phyloP scores from a whole-genome alignment of 2,797 vertebrate genomes.

The Anniella stebbinsi region DNA sequence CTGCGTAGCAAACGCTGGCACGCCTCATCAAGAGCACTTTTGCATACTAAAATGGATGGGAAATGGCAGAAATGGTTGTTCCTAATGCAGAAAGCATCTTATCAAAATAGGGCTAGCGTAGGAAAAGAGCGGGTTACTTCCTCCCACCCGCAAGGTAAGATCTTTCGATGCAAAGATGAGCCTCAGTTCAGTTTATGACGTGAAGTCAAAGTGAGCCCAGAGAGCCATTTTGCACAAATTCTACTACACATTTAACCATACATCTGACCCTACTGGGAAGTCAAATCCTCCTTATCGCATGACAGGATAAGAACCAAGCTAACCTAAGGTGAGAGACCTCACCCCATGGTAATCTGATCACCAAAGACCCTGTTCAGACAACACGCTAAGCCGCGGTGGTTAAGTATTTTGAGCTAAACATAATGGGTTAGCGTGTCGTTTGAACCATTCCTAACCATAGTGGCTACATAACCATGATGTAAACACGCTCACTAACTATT shows the following conservation, averaged over 20 bases:
- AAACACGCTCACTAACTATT: no score
- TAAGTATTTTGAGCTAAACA: no score
- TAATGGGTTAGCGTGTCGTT: no score
- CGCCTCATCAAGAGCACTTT: slow-evolving; percentile 59
- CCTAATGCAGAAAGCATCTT: slow-evolving; percentile 62
- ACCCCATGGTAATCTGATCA: background rate
- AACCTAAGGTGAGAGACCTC: background rate
- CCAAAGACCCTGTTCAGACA: no score
- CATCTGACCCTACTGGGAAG: background rate
- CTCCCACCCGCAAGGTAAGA: slow-evolving; percentile 27
- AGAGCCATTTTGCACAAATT: background rate
- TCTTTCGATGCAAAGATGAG: slow-evolving; percentile 60
- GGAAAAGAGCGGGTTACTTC: slow-evolving; percentile 53
- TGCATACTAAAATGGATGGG: slow-evolving; percentile 72
- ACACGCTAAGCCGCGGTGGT: no score
- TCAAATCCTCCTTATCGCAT: background rate
- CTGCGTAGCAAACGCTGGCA: slow-evolving; percentile 72
- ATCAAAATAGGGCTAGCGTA: slow-evolving; percentile 66
- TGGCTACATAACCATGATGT: no score
- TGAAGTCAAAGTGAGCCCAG: background rate
- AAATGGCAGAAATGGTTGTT: background rate
- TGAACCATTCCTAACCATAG: no score
- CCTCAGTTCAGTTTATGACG: slow-evolving; percentile 31
- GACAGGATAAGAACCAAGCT: background rate
- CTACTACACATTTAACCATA: background rate